Conservation (phyloP, 2,797 vertebrate species). For the Pelochelys cantorii region DNA sequence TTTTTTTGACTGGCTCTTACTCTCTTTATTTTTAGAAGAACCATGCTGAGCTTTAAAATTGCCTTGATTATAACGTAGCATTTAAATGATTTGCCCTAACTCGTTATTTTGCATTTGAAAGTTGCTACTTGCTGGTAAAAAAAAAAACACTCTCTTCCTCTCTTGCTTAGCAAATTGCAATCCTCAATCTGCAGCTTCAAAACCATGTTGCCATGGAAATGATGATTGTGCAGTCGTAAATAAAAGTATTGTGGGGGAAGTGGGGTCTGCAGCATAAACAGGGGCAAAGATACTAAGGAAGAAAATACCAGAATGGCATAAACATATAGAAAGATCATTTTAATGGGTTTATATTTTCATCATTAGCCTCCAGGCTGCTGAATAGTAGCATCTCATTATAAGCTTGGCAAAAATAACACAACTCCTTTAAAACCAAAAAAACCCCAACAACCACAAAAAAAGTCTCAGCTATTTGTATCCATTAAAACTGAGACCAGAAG, state of each 20-base stretch:
- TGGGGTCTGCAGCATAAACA: slow-evolving; percentile 78
- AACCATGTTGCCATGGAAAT: slow-evolving; percentile 85
- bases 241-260: slow-evolving; percentile 84
- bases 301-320: slow-evolving; percentile 68
- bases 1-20: slow-evolving; percentile 45
- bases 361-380: background rate
- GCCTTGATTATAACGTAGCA: slow-evolving; percentile 21
- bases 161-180: slow-evolving; percentile 77
- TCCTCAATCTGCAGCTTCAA: slow-evolving; percentile 77
- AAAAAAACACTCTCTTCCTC: slow-evolving; percentile 53
- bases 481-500: background rate
- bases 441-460: background rate
- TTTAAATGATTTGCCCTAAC: slow-evolving; percentile 42
- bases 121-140: slow-evolving; percentile 39
- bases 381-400: slow-evolving; percentile 24
- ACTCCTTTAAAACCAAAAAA: background rate
- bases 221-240: slow-evolving; percentile 82
- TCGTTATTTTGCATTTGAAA: slow-evolving; percentile 47
- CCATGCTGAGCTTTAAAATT: slow-evolving; percentile 55
- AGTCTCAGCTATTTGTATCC: background rate
- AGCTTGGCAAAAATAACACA: background rate
- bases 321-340: slow-evolving; percentile 54
- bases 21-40: slow-evolving; percentile 48
- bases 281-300: slow-evolving; percentile 76
- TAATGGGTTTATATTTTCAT: slow-evolving; percentile 30